Base-by-base conservation (phyloP, 2,113 vertebrate genomes). In the Galeopterus variegatus region DNA sequence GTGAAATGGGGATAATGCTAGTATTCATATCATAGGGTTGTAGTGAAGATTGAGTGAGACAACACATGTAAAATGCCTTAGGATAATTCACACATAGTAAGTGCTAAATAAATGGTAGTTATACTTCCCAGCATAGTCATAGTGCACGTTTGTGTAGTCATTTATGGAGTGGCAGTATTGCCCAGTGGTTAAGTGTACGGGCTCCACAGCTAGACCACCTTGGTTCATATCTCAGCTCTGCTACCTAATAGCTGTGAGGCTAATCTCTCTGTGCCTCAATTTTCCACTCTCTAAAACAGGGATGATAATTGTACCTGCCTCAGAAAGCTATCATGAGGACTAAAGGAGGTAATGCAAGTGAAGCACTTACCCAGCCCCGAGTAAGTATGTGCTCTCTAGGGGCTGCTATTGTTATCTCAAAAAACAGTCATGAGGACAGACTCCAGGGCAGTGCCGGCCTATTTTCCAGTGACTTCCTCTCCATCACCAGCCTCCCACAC, bases 71-170 rank as follows among this genome's bases (percentile, higher is more conserved):
- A 52, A 54, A 23, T 45, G 70, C 41, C 23, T 88, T 50, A 19
- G 33, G 77, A 8, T 31, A 28, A 73, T 62, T 90, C n/a, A 36
- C 33, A 13, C 5, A 1, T 23, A 14, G 54, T 4, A 13, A 24
- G 26, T 15, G 36, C 33, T 15, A 8, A 15, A 0, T 64, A n/a
- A n/a, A 3, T 9, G 50, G 54, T 72, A 1, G 26, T 64, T n/a
- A 3, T 1, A 18, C 0, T 31, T 1, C 8, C 13, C 36, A 28
- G 87, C 17, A 1, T 4, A 33, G 36, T 10, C 1, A 21, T 8
- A 6, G 28, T 18, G 14, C 5, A 0, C 10, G 11, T 1, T 15
- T 80, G n/a, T 17, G 15, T 6, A 0, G 28, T 31, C 41, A n/a
- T 13, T 6, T 45, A 2, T 11, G 72, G 65, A 65, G 86, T 11